These are phyloP conservation scores for Drosophila mettleri DNA, from an alignment of 2,888 invertebrate species.

Conservation along the genomic window DNA sequence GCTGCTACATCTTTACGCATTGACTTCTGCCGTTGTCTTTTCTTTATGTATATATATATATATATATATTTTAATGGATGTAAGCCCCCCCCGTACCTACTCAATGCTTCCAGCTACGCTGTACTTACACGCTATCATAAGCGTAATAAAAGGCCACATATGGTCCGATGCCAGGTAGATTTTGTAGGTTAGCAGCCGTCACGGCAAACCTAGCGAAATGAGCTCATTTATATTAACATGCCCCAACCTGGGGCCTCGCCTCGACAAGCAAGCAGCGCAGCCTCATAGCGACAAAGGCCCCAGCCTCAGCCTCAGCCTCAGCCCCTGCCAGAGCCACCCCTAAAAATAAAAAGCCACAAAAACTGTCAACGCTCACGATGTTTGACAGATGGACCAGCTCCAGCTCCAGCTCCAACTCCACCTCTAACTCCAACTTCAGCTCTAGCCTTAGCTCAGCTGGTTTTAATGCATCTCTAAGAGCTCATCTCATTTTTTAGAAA, in stretches of 20 bases:
- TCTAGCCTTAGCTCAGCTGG: constrained; percentile 17
- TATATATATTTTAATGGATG: constrained; percentile 34
- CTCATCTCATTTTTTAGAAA: constrained; percentile 71
- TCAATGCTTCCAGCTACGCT: constrained; percentile 35
- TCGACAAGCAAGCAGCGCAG: constrained; percentile 16
- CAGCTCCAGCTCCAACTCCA: constrained; percentile 12
- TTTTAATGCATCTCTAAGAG: constrained; percentile 29
- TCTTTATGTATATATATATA: constrained; percentile 9
- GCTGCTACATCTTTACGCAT: constrained; percentile 28
- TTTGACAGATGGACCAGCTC: constrained; percentile 70
- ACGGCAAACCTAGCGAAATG: constrained; percentile 48
- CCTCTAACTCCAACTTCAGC: neutral
- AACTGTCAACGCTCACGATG: constrained; percentile 67
- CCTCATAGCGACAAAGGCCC: constrained; percentile 38
- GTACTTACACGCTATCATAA: constrained; percentile 74
- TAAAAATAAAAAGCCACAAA: constrained; percentile 49
- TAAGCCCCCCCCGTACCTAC: neutral
- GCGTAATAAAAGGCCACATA: constrained; percentile 74
- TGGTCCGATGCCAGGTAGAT: constrained; percentile 51
- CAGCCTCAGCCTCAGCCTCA: neutral
- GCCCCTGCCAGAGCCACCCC: constrained; percentile 13
- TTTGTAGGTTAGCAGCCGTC: constrained; percentile 18
- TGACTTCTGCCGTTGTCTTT: constrained; percentile 7
- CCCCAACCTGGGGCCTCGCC: constrained; percentile 2
- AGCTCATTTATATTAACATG: constrained; percentile 64